A percentile compares a stretch with the other conserved stretches of the same genome.
Conservation (phyloP, 1,140 invertebrate genomes). For the Drosophila orena region DNA sequence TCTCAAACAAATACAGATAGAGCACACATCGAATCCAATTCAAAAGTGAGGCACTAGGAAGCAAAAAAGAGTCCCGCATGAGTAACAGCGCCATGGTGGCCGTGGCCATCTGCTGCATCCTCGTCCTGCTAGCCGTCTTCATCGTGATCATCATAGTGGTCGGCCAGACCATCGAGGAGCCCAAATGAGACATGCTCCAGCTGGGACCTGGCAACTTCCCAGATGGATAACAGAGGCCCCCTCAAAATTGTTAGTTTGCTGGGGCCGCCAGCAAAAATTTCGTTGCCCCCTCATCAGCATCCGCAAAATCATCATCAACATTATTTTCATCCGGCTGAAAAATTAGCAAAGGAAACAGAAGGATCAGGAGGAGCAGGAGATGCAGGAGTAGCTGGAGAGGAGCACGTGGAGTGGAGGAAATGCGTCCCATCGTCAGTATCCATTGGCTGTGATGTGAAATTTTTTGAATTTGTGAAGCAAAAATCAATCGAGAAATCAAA, state of each 20-base stretch:
- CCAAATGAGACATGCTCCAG: constrained; percentile 86
- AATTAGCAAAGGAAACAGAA: constrained; percentile 23
- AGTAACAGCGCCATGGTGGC: constrained; percentile 88
- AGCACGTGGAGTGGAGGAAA: constrained; percentile 24
- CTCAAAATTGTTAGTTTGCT: constrained; percentile 66
- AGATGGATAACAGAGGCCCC: constrained; percentile 84
- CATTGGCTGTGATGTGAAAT: constrained; percentile 85
- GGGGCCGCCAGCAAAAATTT: constrained; percentile 36
- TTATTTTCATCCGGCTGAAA: constrained; percentile 12
- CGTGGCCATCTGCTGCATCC: constrained; percentile 91
- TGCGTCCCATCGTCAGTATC: constrained; percentile 81
- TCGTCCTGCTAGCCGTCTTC: constrained; percentile 91
- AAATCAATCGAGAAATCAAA: constrained; percentile 38
- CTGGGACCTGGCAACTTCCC: constrained; percentile 85
- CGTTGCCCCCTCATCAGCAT: constrained; percentile 25
- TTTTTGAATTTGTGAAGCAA: constrained; percentile 65
- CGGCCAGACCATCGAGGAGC: constrained; percentile 88
- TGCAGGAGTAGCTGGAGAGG: constrained; percentile 1
- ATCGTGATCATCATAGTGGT: constrained; percentile 92
- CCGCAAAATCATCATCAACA: constrained; percentile 23
- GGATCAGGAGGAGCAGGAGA: background rate
- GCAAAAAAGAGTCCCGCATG: constrained; percentile 49
- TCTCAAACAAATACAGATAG: constrained; percentile 10
- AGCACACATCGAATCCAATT: constrained; percentile 9
- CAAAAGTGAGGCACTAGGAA: constrained; percentile 18